Evolutionary conservation across 2,797 vertebrate species (phyloP).

Genomic region (Labeo calbasu): DNA sequence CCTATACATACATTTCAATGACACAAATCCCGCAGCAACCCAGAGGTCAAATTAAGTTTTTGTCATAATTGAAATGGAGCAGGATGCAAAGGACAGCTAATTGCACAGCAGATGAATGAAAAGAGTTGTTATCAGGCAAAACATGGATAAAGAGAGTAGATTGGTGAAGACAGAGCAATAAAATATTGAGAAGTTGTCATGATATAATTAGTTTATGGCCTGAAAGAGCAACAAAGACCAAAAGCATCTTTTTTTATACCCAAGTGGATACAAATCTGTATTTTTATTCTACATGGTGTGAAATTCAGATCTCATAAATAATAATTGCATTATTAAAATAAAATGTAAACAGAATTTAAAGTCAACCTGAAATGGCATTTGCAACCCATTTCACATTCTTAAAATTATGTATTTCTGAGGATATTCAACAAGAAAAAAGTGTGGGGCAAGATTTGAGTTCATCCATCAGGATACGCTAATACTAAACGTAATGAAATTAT

Average conservation of each 20-base stretch:
- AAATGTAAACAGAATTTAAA: not conserved
- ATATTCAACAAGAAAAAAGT: not conserved
- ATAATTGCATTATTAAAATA: not conserved
- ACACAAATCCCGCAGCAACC: constrained; percentile 40
- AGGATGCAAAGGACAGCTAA: constrained; percentile 69
- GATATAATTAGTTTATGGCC: constrained; percentile 1
- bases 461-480: not conserved
- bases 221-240: not conserved
- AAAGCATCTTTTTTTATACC: not conserved
- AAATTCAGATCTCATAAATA: not conserved
- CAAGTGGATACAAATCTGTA: not conserved
- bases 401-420: not conserved
- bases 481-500: not conserved
- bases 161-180: not conserved
- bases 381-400: not conserved
- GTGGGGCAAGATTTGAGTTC: not conserved
- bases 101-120: constrained; percentile 69
- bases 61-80: constrained; percentile 48
- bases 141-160: constrained; percentile 31
- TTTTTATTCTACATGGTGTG: not conserved
- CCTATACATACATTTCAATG: constrained; percentile 31
- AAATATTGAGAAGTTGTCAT: not conserved
- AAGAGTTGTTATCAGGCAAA: constrained; percentile 55
- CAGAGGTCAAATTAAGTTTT: constrained; percentile 16
- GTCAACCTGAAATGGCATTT: constrained; percentile 7